Percentiles rank a stretch among this genome's conserved stretches.
Conservation (phyloP, 2,888 invertebrate species). For the Aquatica leii region DNA sequence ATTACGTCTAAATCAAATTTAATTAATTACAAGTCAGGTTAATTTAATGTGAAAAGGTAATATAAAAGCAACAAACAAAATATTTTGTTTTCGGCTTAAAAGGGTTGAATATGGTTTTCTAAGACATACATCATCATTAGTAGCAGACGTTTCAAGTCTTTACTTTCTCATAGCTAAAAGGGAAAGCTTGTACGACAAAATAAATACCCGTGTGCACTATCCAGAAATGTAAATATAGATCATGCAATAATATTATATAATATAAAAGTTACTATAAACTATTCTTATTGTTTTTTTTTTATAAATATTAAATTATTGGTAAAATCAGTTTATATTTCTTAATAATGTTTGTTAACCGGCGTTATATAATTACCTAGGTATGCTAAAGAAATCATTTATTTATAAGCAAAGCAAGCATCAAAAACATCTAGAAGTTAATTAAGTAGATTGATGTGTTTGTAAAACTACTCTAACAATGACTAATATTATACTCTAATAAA, state of each 20-base stretch:
- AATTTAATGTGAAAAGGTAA: no score
- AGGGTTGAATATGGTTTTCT: constrained; percentile 23
- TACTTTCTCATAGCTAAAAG: constrained; percentile 20
- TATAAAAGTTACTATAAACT: background rate
- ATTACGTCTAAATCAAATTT: no score
- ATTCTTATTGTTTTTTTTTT: background rate
- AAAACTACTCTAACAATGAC: no score
- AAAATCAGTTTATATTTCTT: no score
- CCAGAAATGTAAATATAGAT: constrained; percentile 4
- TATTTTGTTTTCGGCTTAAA: constrained; percentile 16
- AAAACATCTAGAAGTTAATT: no score
- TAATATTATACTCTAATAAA: no score
- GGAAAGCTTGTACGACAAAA: constrained; percentile 19
- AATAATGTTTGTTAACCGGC: no score
- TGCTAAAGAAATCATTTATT: no score
- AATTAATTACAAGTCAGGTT: no score
- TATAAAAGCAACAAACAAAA: background rate
- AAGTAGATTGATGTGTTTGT: no score
- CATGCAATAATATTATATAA: background rate
- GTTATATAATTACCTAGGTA: no score
- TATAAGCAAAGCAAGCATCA: no score
- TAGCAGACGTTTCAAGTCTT: constrained; percentile 16
- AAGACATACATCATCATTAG: constrained; percentile 22
- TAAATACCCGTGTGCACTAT: constrained; percentile 19
- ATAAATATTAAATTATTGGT: background rate